Evolutionary conservation across 2,888 invertebrate species (phyloP), one percentile per base, ranked within the genome.

Genomic region (Criorhina ranunculi): DNA sequence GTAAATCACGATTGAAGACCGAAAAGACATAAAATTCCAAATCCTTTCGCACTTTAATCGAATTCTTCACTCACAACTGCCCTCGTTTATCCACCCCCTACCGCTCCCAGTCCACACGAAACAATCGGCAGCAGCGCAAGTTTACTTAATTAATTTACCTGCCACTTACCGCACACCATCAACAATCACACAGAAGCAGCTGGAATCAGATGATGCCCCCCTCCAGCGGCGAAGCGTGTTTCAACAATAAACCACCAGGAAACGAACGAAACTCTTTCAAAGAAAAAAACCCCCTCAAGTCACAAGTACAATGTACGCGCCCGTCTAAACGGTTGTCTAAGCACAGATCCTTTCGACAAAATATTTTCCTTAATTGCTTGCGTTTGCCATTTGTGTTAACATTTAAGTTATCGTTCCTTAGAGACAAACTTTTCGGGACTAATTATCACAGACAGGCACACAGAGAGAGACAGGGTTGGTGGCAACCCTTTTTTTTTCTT

Each of bases 351-450:
- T 76, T 73, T 62, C 42, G 51, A 62, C 44, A 35, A 69, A 62
- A 83, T 82, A 80, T 77, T 87, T 62, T n/a, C n/a, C 87, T 86
- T 87, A 87, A 87, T 87, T 87, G 83, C 86, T 72, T 80, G 67
- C 86, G 86, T 80, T 79, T 86, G 77, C 77, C 75, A 57, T 83
- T 86, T 87, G 83, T 87, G 83, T 87, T 78, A 78, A 78, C 86
- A 60, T 83, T 75, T 57, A 75, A 75, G 76, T 88, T 87, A 88
- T 88, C 86, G 87, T 67, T 75, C 88, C 87, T 75, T 67, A 83
- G 88, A 87, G 88, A 87, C 87, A 87, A 87, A 86, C 86, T 64
- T 76, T 66, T 46, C 85, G 79, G 80, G 55, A n/a, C 81, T 88
- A 87, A 88, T 87, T 88, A 87, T 85, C 87, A 87, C 24, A 86